These are phyloP conservation scores for Parazoanthus darwini DNA, from an alignment of 92 coral and sea anemone genomes.

Conservation along the genomic window DNA sequence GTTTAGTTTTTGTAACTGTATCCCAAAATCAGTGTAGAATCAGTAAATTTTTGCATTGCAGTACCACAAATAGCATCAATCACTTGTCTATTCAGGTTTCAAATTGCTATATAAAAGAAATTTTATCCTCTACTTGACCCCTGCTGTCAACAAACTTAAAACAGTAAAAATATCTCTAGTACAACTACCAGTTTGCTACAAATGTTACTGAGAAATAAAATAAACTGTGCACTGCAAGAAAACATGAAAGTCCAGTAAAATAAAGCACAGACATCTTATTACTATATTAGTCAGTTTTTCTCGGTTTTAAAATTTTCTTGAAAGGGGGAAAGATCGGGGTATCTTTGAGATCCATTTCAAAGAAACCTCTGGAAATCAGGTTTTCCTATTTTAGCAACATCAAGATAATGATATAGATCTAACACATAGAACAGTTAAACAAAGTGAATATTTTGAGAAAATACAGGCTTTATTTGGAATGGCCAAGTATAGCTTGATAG, in stretches of 20 bases:
- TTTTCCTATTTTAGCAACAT: not conserved
- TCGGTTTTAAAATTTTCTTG: not conserved
- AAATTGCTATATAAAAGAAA: conserved; percentile 22
- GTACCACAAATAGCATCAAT: conserved; percentile 24
- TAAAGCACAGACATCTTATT: not conserved
- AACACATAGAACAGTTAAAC: not conserved
- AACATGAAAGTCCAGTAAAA: not conserved
- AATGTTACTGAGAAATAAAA: not conserved
- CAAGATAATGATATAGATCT: not conserved
- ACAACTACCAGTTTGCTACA: not conserved
- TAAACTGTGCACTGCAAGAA: not conserved
- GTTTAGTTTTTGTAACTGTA: not conserved
- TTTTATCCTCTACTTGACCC: conserved; percentile 15
- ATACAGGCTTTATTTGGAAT: conserved; percentile 10
- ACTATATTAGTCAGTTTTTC: not conserved
- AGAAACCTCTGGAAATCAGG: conserved; percentile 17
- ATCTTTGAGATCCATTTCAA: not conserved
- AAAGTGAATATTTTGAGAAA: not conserved
- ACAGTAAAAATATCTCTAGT: not conserved
- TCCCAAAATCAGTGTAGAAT: not conserved
- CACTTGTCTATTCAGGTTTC: conserved; percentile 18
- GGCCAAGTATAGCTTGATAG: not conserved
- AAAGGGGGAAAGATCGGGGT: not conserved
- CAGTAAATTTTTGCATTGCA: not conserved
- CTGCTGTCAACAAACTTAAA: conserved; percentile 2